Percentiles rank a stretch among this genome's conserved stretches.
phyloP scores from a whole-genome alignment of 2,888 invertebrate species.

The Philaethria dido region DNA sequence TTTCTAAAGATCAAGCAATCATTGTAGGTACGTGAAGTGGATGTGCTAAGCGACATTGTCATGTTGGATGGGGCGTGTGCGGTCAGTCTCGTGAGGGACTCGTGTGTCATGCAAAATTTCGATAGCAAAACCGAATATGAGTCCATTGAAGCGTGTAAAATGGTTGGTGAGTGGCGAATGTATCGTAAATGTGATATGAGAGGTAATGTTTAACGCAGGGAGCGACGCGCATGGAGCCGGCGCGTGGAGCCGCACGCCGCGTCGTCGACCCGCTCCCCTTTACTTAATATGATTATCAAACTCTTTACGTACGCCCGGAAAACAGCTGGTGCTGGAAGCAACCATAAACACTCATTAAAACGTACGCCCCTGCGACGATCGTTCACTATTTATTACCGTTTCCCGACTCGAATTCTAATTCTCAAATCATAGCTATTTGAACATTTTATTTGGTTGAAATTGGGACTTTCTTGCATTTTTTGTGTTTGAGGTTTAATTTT shows the following conservation, averaged over 20 bases:
- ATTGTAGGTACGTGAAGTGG: slow-evolving; percentile 36
- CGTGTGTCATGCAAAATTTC: slow-evolving; percentile 31
- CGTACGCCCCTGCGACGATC: slow-evolving; percentile 55
- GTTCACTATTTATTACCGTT: slow-evolving; percentile 45
- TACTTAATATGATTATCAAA: slow-evolving; percentile 49
- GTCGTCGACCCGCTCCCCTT: slow-evolving; percentile 53
- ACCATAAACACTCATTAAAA: slow-evolving; percentile 73
- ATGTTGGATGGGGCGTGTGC: slow-evolving; percentile 29
- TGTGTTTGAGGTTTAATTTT: neutral
- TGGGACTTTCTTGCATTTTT: neutral
- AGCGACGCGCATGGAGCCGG: slow-evolving; percentile 46
- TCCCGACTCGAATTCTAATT: slow-evolving; percentile 36
- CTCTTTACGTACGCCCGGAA: slow-evolving; percentile 85
- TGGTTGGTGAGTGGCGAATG: slow-evolving; percentile 35
- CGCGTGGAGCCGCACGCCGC: slow-evolving; percentile 43
- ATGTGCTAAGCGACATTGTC: slow-evolving; percentile 37
- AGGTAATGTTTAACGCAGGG: slow-evolving; percentile 47
- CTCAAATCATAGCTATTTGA: neutral
- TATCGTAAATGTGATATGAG: slow-evolving; percentile 34
- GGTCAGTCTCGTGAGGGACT: neutral
- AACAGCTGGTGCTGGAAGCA: slow-evolving; percentile 87
- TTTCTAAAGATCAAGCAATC: slow-evolving; percentile 33
- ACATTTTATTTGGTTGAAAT: neutral
- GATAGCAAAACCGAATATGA: slow-evolving; percentile 12
- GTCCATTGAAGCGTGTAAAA: slow-evolving; percentile 38